Percentiles rank a stretch among this genome's conserved stretches.
phyloP scores from a whole-genome alignment of 2,113 vertebrate species.

The Amblyornis subalaris region DNA sequence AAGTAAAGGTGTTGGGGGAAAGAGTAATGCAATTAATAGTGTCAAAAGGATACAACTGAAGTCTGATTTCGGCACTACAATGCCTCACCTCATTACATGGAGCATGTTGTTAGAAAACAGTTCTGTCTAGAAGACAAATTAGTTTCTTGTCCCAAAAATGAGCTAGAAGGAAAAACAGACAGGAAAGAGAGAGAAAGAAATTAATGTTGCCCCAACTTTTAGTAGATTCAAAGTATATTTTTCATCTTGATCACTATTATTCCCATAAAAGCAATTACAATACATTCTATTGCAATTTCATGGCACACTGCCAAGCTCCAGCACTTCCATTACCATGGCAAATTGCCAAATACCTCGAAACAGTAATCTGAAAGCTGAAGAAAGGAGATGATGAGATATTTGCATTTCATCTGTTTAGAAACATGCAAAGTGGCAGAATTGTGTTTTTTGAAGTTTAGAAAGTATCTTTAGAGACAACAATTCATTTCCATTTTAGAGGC shows the following conservation, averaged over 20 bases:
- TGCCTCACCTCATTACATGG: background rate
- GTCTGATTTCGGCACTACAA: background rate
- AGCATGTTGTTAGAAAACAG: slow-evolving; percentile 4
- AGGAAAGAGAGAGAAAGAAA: background rate
- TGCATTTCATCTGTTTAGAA: background rate
- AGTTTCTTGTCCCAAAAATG: background rate
- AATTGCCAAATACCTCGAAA: slow-evolving; percentile 7
- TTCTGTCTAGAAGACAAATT: slow-evolving; percentile 39
- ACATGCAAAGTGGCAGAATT: background rate
- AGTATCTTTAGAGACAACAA: background rate
- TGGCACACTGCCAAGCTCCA: background rate
- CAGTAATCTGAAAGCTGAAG: background rate
- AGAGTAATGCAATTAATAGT: background rate
- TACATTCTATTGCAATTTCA: background rate
- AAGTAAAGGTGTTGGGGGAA: background rate
- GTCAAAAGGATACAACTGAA: background rate
- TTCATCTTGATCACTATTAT: background rate
- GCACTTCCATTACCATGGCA: background rate
- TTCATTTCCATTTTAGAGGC: background rate
- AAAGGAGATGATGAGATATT: background rate
- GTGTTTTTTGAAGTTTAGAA: background rate
- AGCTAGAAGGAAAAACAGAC: background rate
- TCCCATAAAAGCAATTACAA: slow-evolving; percentile 13
- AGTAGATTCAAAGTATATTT: background rate
- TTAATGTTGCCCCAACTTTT: background rate